A percentile compares a stretch with the other conserved stretches of the same genome.
Conservation (phyloP, 2,113 vertebrate species). For the Vulpes vulpes region DNA sequence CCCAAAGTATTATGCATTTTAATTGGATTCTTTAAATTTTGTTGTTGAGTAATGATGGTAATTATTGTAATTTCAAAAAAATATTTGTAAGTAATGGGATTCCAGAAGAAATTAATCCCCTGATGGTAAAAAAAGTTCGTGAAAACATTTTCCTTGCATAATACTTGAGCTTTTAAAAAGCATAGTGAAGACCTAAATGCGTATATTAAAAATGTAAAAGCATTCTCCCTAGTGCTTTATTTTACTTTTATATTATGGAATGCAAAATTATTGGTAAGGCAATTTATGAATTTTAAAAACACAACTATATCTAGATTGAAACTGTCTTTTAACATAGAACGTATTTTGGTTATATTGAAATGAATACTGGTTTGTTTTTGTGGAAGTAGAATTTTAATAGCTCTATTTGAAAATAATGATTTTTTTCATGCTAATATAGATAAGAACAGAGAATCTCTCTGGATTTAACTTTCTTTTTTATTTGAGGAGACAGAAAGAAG, state of each 20-base stretch:
- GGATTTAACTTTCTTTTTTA: constrained; percentile 38
- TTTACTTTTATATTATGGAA: constrained; percentile 27
- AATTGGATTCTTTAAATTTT: constrained; percentile 56
- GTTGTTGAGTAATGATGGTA: background rate
- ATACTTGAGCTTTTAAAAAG: constrained; percentile 10
- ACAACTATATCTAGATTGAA: background rate
- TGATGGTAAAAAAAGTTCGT: constrained; percentile 22
- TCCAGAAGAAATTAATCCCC: constrained; percentile 37
- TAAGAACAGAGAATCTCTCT: background rate
- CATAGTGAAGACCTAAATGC: background rate
- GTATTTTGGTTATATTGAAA: constrained; percentile 39
- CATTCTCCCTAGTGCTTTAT: background rate
- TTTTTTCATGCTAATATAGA: background rate
- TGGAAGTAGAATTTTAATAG: constrained; percentile 8
- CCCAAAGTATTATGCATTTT: constrained; percentile 32
- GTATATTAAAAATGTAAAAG: constrained; percentile 12
- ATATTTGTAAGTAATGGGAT: constrained; percentile 55
- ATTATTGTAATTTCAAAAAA: constrained; percentile 11
- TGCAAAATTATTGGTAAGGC: constrained; percentile 16
- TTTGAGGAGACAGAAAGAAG: background rate
- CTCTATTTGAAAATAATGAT: background rate
- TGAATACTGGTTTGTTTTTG: constrained; percentile 11
- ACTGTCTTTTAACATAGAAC: background rate
- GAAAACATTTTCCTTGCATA: background rate
- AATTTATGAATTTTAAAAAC: background rate